Evolutionary conservation across 2,113 vertebrate genomes (phyloP).

Genomic region (Saccopteryx bilineata): DNA sequence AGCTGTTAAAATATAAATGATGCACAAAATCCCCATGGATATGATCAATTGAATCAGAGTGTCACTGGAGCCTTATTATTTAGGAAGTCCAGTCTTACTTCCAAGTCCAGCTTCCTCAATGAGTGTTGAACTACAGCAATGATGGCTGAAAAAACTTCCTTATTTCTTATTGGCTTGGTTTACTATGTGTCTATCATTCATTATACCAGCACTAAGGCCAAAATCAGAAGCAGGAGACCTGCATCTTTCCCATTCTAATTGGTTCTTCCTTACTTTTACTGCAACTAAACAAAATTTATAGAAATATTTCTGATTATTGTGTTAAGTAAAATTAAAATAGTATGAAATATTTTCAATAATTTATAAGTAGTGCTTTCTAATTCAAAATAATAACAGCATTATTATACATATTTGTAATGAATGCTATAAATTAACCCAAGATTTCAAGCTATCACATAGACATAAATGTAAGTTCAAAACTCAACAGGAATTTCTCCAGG

Average conservation of each 20-base stretch:
- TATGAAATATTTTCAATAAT: slow-evolving; percentile 5
- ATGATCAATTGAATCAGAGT: not conserved
- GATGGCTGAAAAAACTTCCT: not conserved
- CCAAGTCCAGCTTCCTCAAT: not conserved
- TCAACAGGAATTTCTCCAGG: not conserved
- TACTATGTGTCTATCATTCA: not conserved
- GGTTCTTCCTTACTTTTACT: not conserved
- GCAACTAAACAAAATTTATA: not conserved
- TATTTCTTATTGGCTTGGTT: not conserved
- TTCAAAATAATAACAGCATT: not conserved
- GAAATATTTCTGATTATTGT: not conserved
- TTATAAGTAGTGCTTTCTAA: not conserved
- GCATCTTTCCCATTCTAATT: not conserved
- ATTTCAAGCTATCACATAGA: not conserved
- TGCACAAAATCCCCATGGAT: not conserved
- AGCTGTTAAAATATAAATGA: not conserved
- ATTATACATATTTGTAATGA: not conserved
- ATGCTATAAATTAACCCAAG: not conserved
- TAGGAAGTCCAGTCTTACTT: not conserved
- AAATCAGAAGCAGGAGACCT: not conserved
- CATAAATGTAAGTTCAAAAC: not conserved
- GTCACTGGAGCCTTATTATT: not conserved
- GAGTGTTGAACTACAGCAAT: not conserved
- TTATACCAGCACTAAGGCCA: not conserved
- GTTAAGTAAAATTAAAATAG: slow-evolving; percentile 3